These are phyloP conservation scores for Bombyx mori DNA, from an alignment of 1,140 invertebrate genomes.

Conservation along the genomic window ASM3026992v2 NC_085114.1:9627501-9628000, in stretches of 20 bases:
- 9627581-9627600: conserved; percentile 67
- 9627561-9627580: conserved; percentile 63
- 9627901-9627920: conserved; percentile 9
- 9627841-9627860: conserved; percentile 66
- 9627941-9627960: conserved; percentile 34
- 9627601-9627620: conserved; percentile 66
- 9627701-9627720: conserved; percentile 67
- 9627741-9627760: conserved; percentile 67
- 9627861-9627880: conserved; percentile 66
- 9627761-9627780: conserved; percentile 67
- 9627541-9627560: conserved; percentile 70
- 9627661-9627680: conserved; percentile 73
- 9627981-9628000: conserved; percentile 39
- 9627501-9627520: conserved; percentile 55
- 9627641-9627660: conserved; percentile 67
- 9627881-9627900: conserved; percentile 45
- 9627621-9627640: conserved; percentile 63
- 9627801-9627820: conserved; percentile 62
- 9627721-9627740: conserved; percentile 68
- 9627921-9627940: conserved; percentile 11
- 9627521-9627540: conserved; percentile 68
- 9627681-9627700: conserved; percentile 71
- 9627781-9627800: conserved; percentile 67
- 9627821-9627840: conserved; percentile 53
- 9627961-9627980: conserved; percentile 31